These are phyloP conservation scores for Lepus timidus DNA, from an alignment of 2,113 vertebrate species.

Conservation along the genomic window DNA sequence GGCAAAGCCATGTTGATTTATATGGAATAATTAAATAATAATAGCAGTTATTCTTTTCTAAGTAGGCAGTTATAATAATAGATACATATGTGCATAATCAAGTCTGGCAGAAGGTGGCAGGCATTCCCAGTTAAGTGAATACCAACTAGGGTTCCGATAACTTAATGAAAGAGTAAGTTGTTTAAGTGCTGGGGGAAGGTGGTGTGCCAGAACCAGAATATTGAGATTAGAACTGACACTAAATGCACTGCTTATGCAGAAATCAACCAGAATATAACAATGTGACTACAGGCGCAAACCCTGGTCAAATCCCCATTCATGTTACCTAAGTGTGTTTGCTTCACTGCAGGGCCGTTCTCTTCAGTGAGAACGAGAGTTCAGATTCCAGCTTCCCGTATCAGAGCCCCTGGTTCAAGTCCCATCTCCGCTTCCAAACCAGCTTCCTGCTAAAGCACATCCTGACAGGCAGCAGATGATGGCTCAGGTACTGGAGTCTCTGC, in stretches of 20 bases:
- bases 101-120: slow-evolving; percentile 81
- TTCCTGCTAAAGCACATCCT: no score
- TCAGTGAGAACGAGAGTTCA: not conserved
- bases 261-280: slow-evolving; percentile 68
- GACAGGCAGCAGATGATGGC: no score
- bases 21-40: slow-evolving; percentile 71
- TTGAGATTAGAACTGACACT: slow-evolving; percentile 77
- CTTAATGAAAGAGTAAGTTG: slow-evolving; percentile 79
- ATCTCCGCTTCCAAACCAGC: no score
- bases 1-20: slow-evolving; percentile 55
- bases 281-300: not conserved
- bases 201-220: slow-evolving; percentile 71
- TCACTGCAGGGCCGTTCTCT: not conserved
- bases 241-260: slow-evolving; percentile 69
- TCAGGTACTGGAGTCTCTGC: no score
- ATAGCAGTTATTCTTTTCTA: slow-evolving; percentile 69
- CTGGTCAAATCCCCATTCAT: slow-evolving; percentile 53
- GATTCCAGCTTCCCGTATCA: no score
- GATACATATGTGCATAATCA: slow-evolving; percentile 65
- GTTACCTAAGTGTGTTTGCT: not conserved
- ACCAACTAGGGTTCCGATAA: slow-evolving; percentile 78
- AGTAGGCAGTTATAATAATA: slow-evolving; percentile 75
- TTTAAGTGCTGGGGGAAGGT: slow-evolving; percentile 64
- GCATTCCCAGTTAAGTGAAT: slow-evolving; percentile 70
- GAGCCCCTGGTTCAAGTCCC: no score